Percentiles rank a stretch among this genome's conserved stretches.
These are phyloP conservation scores for Acanthosepion lycidas DNA, from an alignment of 2,888 invertebrate species.

Conservation along the genomic window DNA sequence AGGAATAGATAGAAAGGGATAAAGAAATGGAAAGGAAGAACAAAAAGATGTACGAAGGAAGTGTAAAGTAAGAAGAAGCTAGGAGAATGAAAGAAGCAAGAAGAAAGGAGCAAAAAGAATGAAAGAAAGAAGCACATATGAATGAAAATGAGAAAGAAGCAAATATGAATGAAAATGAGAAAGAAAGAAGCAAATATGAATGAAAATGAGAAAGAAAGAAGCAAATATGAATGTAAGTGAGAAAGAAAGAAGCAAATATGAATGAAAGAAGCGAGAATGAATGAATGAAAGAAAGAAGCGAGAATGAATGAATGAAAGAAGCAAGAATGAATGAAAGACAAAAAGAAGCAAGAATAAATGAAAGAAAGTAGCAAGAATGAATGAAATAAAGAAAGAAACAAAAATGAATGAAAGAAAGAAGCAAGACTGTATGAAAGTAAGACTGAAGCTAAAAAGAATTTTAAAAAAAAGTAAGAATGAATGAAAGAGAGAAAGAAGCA, in stretches of 20 bases:
- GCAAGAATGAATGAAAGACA: not conserved
- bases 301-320: not conserved
- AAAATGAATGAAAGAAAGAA: not conserved
- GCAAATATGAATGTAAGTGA: rapidly evolving
- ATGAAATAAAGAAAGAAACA: not conserved
- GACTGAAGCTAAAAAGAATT: too few species aligned
- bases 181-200: not conserved
- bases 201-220: not conserved
- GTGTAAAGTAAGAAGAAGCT: not conserved
- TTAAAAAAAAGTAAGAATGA: too few species aligned
- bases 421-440: not conserved
- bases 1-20: too few species aligned
- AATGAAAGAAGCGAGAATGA: not conserved
- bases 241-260: not conserved
- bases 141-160: not conserved
- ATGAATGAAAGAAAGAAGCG: not conserved
- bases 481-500: too few species aligned
- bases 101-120: not conserved
- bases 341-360: not conserved
- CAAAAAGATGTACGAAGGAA: not conserved
- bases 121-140: not conserved
- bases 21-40: not conserved
- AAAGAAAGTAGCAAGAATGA: too few species aligned
- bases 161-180: not conserved
- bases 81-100: not conserved